These are phyloP conservation scores for Bedellia somnulentella DNA, from an alignment of 2,888 invertebrate genomes.

Conservation along the genomic window DNA sequence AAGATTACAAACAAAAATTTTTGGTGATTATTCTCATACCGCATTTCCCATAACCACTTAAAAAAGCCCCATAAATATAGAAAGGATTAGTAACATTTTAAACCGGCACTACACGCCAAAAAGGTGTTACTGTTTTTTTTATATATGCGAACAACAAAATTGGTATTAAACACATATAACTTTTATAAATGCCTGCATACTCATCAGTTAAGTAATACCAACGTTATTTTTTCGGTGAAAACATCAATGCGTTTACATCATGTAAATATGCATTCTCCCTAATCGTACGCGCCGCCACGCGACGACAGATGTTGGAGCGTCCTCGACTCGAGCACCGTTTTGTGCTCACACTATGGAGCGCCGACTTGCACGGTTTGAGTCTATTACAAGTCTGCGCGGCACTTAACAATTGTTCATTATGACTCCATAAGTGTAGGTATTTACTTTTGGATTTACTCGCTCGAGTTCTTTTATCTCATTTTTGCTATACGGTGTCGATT, in stretches of 20 bases:
- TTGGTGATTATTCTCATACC: background rate
- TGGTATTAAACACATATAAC: too few relatives aligned
- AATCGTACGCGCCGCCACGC: conserved; percentile 11
- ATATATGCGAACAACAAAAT: too few relatives aligned
- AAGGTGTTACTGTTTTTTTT: too few relatives aligned
- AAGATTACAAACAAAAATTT: background rate
- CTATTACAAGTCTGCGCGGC: background rate
- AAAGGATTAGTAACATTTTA: too few relatives aligned
- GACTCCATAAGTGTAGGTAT: background rate
- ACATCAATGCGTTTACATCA: background rate
- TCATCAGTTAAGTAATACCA: background rate
- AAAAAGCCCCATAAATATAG: background rate
- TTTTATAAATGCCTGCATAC: background rate
- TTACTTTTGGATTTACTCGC: background rate
- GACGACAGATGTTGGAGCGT: conserved; percentile 39
- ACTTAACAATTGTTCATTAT: background rate
- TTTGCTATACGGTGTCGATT: background rate
- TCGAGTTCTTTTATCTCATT: background rate
- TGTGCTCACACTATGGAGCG: conserved; percentile 2
- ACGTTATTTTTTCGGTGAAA: background rate
- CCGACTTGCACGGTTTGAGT: background rate
- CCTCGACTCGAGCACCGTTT: conserved; percentile 13
- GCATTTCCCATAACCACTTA: too few relatives aligned
- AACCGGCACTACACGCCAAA: too few relatives aligned
- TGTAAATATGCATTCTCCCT: background rate